Evolutionary conservation across 1,140 invertebrate genomes (phyloP), one percentile per base, ranked within the genome.

Genomic region (Limonius californicus): DNA sequence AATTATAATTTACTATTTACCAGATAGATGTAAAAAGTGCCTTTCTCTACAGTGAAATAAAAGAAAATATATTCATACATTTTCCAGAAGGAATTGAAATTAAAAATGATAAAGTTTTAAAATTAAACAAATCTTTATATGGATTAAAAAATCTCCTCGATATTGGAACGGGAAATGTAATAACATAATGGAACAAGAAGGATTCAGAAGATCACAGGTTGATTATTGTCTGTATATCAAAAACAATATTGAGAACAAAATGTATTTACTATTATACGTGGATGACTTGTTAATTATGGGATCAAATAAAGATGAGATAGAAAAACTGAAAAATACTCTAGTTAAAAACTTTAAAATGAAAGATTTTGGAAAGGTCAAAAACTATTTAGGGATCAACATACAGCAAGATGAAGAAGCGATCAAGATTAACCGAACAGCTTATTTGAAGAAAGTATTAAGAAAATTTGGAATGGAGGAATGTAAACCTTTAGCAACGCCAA

Each of bases 31-130:
- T 57, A 2, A 50, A 18, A 45, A 78, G 71, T 47, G 78, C 77
- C 0, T 79, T 76, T 71, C 58, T 79, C 8, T 62, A 79, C 63
- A 72, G 68, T 9, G 58, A 70, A 6, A 45, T 77, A 9, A 62
- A 74, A 35, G 70, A 75, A 64, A 61, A 70, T 27, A 59, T 77
- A 9, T 18, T 18, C 11, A 2, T 50, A 14, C 8, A 21, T 50
- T 16, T 50, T 12, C 45, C 45, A 19, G 16, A 12, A n/a, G 9
- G 9, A 30, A 8, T 32, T 55, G 18, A 55, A 16, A 70, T 1
- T 55, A 16, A 55, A 14, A 70, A 57, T 69, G 71, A 23, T 58
- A 68, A 69, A 61, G 65, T 68, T 11, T 50, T 3, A 27, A 60
- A 59, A 42, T 35, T 63, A 54, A 61, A 57, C 7, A 50, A 54